These are phyloP conservation scores for Leucophenga maculata DNA, from an alignment of 2,888 invertebrate species.

Conservation along the genomic window DNA sequence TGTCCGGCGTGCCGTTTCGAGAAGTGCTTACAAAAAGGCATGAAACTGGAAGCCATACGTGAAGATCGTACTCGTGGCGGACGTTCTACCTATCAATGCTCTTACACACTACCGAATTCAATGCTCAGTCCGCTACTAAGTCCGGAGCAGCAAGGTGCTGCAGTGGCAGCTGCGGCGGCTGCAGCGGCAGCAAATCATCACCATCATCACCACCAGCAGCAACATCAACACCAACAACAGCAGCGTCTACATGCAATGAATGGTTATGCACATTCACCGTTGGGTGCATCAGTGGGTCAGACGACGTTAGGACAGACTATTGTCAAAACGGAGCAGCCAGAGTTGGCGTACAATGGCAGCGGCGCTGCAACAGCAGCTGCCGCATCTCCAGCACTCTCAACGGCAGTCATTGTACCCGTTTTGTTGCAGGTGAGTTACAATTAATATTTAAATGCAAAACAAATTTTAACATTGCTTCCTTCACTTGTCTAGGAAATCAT, in stretches of 20 bases:
- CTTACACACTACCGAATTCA: slow-evolving; percentile 86
- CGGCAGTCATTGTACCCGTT: slow-evolving; percentile 75
- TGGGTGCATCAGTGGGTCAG: slow-evolving; percentile 56
- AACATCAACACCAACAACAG: slow-evolving; percentile 48
- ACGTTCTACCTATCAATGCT: slow-evolving; percentile 95
- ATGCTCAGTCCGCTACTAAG: slow-evolving; percentile 75
- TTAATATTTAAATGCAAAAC: neutral
- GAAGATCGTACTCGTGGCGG: slow-evolving; percentile 96
- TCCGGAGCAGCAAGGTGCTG: slow-evolving; percentile 69
- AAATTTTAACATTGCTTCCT: neutral
- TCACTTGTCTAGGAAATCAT: slow-evolving; percentile 84
- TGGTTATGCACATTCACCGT: slow-evolving; percentile 43
- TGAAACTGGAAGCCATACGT: slow-evolving; percentile 97
- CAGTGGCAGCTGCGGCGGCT: slow-evolving; percentile 43
- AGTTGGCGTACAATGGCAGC: slow-evolving; percentile 43
- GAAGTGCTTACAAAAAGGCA: slow-evolving; percentile 94
- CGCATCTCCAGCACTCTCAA: slow-evolving; percentile 48
- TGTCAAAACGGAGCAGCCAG: slow-evolving; percentile 73
- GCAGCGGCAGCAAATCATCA: slow-evolving; percentile 46
- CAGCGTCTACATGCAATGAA: slow-evolving; percentile 43
- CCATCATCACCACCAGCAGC: slow-evolving; percentile 48
- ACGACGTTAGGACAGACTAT: slow-evolving; percentile 50
- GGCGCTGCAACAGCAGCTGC: neutral
- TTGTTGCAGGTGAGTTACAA: slow-evolving; percentile 76
- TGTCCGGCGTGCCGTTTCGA: slow-evolving; percentile 97